A percentile compares a stretch with the other conserved stretches of the same genome.
phyloP scores from a whole-genome alignment of 2,797 vertebrate genomes.

The Echiichthys vipera region DNA sequence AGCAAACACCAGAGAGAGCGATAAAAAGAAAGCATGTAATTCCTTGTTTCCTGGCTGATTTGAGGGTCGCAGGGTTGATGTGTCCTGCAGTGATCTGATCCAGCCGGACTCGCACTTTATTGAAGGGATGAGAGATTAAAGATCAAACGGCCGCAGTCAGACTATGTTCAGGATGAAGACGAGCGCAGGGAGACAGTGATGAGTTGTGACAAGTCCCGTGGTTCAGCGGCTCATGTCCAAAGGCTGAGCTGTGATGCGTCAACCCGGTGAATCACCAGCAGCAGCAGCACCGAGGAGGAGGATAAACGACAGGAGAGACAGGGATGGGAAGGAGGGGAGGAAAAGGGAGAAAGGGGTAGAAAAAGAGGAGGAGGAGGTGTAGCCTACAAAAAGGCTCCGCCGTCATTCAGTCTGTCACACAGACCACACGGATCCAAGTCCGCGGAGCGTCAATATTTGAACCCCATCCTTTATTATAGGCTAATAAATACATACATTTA shows the following conservation, averaged over 20 bases:
- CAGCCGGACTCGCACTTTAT: conserved; percentile 45
- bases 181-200: conserved; percentile 56
- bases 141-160: conserved; percentile 69
- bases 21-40: neutral
- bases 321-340: conserved; percentile 60
- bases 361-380: conserved; percentile 60
- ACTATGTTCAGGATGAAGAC: conserved; percentile 35
- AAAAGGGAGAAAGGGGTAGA: conserved; percentile 53
- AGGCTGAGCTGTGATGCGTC: conserved; percentile 79
- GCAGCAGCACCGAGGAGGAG: conserved; percentile 65
- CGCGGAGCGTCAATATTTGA: conserved; percentile 62
- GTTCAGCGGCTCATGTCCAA: conserved; percentile 72
- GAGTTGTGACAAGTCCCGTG: conserved; percentile 81
- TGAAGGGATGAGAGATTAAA: conserved; percentile 61
- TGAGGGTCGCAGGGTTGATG: conserved; percentile 17
- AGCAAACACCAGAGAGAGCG: neutral
- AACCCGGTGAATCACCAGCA: conserved; percentile 79
- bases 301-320: conserved; percentile 66
- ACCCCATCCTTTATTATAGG: conserved; percentile 32
- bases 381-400: conserved; percentile 81
- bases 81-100: conserved; percentile 40
- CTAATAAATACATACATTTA: neutral
- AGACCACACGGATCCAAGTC: conserved; percentile 77
- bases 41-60: conserved; percentile 24
- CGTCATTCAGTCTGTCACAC: conserved; percentile 80